Evolutionary conservation across 37 sponge, comb jelly and placozoan species (phyloP).

Genomic region (Chondrosia reniformis): DNA sequence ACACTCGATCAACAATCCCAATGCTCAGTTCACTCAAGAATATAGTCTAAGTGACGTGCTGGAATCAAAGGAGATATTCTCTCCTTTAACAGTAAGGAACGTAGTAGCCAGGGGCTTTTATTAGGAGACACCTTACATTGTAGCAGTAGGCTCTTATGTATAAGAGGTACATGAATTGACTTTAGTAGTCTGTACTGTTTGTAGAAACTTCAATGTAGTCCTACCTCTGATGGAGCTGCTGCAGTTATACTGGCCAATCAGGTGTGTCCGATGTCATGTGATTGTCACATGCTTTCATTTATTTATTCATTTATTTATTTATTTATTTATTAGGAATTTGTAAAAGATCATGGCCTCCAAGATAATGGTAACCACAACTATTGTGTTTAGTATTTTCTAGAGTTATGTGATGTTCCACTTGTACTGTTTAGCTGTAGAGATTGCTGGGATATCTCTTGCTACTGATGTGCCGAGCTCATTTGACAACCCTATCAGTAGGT

Average conservation of each 20-base stretch:
- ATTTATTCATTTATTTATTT: neutral
- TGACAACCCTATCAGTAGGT: slow-evolving; percentile 51
- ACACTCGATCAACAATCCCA: slow-evolving; percentile 76
- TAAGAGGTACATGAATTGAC: neutral
- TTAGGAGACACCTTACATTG: neutral
- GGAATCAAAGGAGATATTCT: slow-evolving; percentile 42
- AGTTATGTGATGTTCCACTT: neutral
- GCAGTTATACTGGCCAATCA: slow-evolving; percentile 64
- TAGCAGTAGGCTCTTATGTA: neutral
- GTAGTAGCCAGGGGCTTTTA: neutral
- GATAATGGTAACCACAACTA: slow-evolving; percentile 34
- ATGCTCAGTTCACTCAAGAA: slow-evolving; percentile 62
- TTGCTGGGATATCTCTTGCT: slow-evolving; percentile 57
- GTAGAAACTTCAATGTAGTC: slow-evolving; percentile 68
- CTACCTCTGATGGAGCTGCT: slow-evolving; percentile 72
- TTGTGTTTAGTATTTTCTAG: neutral
- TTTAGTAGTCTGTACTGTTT: neutral
- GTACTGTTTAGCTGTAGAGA: slow-evolving; percentile 51
- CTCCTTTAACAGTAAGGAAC: slow-evolving; percentile 42
- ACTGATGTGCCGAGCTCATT: slow-evolving; percentile 54
- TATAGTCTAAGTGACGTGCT: slow-evolving; percentile 62
- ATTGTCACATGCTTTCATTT: neutral
- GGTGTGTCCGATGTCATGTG: neutral
- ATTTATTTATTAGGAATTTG: slow-evolving; percentile 28
- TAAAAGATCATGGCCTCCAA: slow-evolving; percentile 41